A percentile compares a stretch with the other conserved stretches of the same genome.
Conservation (phyloP, 2,113 vertebrate species). For the Illadopsis cleaveri region DNA sequence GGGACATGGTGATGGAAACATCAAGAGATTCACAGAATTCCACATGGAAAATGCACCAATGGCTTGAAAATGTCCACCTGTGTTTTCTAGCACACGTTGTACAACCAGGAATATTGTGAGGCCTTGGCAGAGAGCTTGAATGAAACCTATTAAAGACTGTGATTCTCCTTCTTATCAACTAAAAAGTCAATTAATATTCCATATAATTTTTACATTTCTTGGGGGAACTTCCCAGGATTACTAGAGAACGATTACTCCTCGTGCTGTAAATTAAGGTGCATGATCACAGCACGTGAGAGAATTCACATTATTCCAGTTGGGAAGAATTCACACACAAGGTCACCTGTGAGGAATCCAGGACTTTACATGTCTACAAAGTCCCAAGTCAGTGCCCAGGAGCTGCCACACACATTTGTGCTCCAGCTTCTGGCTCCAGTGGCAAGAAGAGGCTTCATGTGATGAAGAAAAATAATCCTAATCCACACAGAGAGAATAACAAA, state of each 20-base stretch:
- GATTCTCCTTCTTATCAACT: not conserved
- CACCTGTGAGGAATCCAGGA: not conserved
- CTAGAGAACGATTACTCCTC: rapidly evolving
- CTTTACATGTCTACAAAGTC: not conserved
- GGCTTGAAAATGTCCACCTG: not conserved
- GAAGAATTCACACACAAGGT: not conserved
- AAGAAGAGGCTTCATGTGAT: not conserved
- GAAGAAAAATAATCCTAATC: not conserved
- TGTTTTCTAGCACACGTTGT: not conserved
- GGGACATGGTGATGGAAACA: not conserved
- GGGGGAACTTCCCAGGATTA: not conserved
- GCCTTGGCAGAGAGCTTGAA: not conserved
- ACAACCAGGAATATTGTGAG: not conserved
- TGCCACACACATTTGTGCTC: not conserved
- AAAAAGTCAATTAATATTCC: not conserved
- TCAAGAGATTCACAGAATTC: not conserved
- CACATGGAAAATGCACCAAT: not conserved
- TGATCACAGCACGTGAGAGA: rapidly evolving
- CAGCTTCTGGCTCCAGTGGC: not conserved
- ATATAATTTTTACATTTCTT: not conserved
- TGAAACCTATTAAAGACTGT: not conserved
- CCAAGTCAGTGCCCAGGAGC: not conserved
- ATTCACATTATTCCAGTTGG: not conserved
- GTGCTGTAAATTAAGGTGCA: not conserved
- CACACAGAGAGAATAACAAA: not conserved